These are phyloP conservation scores for Cottoperca gobio DNA, from an alignment of 2,797 vertebrate species.

Conservation along the genomic window DNA sequence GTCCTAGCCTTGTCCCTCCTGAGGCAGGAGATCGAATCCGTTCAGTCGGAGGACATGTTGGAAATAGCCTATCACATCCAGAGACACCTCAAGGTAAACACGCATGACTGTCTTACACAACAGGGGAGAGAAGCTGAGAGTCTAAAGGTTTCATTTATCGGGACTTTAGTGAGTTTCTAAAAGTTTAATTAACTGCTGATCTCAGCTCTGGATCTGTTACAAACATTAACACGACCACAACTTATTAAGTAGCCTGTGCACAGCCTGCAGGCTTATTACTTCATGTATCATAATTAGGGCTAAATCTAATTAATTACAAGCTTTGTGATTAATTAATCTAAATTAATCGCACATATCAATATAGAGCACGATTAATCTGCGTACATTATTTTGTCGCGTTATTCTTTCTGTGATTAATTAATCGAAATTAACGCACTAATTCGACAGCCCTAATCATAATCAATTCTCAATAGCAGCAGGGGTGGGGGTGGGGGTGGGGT, in stretches of 20 bases:
- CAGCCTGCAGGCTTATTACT: neutral
- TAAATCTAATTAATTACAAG: too few relatives aligned
- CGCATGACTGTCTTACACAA: neutral
- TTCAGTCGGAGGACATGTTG: constrained; percentile 90
- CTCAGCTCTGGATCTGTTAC: neutral
- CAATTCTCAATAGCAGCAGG: neutral
- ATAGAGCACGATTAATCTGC: too few relatives aligned
- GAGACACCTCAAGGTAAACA: constrained; percentile 93
- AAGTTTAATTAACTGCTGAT: neutral
- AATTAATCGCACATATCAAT: too few relatives aligned
- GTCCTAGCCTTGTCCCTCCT: constrained; percentile 95
- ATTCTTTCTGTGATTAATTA: too few relatives aligned
- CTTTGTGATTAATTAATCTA: too few relatives aligned
- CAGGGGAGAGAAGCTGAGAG: neutral
- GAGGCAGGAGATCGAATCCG: constrained; percentile 90
- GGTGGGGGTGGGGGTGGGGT: neutral
- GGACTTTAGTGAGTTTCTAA: neutral
- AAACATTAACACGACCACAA: neutral
- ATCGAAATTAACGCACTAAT: too few relatives aligned
- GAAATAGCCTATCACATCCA: constrained; percentile 92
- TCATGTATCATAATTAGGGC: too few relatives aligned
- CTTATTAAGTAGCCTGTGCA: neutral
- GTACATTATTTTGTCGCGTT: too few relatives aligned
- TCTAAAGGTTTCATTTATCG: neutral
- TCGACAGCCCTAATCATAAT: too few relatives aligned